Base-by-base conservation (phyloP, 2,888 invertebrate species). In the Arge pagana region DNA sequence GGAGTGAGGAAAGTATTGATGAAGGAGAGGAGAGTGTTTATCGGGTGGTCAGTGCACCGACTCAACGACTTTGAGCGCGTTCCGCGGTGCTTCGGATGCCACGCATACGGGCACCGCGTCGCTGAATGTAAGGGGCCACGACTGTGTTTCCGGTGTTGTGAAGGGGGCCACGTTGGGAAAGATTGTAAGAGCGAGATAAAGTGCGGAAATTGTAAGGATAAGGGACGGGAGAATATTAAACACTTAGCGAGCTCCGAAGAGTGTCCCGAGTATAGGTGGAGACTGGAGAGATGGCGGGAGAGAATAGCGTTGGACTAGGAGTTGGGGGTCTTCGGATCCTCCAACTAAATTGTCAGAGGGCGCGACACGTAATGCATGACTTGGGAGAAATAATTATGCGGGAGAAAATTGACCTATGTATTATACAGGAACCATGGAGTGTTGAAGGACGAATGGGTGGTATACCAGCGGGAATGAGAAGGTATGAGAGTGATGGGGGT, bases 41-140 rank as follows among this genome's bases (percentile, higher is more conserved):
- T 61, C 0, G 55, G 48, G 3, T 61, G 55, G 56, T 21, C 28
- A 4, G 51, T 50, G 1, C 56, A 57, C 35, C 36, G 49, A 21
- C 36, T 59, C 0, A 21, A 36, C 4, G 60, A 62, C 43, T 56
- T 35, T 18, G 13, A 54, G 2, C 31, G 28, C 0, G 31, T 54
- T 0, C 48, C 59, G 1, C 42, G 55, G 24, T 63, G 63, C 41
- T 60, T 36, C 28, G 58, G 55, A 39, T 62, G 59, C 16, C 58
- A 62, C 7, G 13, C n/a, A 1, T 56, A 39, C 16, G 58, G 59
- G 0, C 61, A 62, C 26, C 53, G 2, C 49, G 54, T 24, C 6
- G 48, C 48, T 56, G 56, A 11, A 52, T 16, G 39, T 35, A 30
- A n/a, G 50, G 45, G 5, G 49, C 33, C 3, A 23, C 3, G 11